Evolutionary conservation across 2,797 vertebrate species (phyloP), one percentile per base, ranked within the genome.

Genomic region (Karalla daura): DNA sequence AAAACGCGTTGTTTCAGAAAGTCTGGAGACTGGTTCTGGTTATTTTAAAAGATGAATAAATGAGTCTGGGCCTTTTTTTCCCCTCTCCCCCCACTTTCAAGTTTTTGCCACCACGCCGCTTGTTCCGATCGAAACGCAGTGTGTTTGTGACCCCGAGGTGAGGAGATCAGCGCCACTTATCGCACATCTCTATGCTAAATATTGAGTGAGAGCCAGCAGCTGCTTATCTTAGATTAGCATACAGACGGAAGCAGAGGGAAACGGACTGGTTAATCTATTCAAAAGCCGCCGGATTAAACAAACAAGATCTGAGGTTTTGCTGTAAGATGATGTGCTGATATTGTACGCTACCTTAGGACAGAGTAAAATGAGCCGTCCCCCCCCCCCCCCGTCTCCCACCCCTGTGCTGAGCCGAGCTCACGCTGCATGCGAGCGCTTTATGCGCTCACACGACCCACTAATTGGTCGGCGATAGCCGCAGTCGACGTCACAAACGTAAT

Each of bases 21-120:
- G 4, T 51, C 20, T 71, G 14, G 59, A 61, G 24, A n/a, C 67
- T 55, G 36, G 51, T 30, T 75, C 8, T 13, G 21, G 35, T 54
- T 66, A 17, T 78, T 61, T 70, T 51, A 8, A 35, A 73, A 63
- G n/a, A n/a, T n/a, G n/a, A n/a, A n/a, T n/a, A n/a, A n/a, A n/a
- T n/a, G n/a, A n/a, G n/a, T 18, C 10, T 12, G 5, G 23, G 53
- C 33, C 44, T 72, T 56, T 28, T 80, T 72, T 55, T 61, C 7
- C 24, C n/a, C n/a, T n/a, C n/a, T n/a, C n/a, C n/a, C n/a, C n/a
- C n/a, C n/a, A n/a, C n/a, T n/a, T n/a, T n/a, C n/a, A 12, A 2
- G 9, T 23, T 43, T 40, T 51, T 59, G 5, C 15, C 41, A 15
- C 74, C 35, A 7, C 41, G 44, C 20, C 24, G 32, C 61, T 67